Percentiles rank a stretch among this genome's conserved stretches.
Conservation (phyloP, 2,888 invertebrate species). For the Leptopilina syphax region DNA sequence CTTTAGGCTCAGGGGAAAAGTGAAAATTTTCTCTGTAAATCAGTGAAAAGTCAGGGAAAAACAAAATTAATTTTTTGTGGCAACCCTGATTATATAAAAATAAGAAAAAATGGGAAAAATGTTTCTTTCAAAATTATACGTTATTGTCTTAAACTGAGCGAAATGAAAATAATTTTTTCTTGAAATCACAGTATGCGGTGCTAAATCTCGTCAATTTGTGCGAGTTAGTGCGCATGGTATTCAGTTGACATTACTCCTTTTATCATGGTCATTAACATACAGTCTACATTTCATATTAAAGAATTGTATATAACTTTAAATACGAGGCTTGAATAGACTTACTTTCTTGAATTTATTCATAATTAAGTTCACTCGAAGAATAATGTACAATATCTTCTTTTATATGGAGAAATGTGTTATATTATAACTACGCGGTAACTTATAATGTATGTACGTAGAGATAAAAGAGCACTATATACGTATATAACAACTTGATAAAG, state of each 20-base stretch:
- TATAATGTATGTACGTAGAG: constrained; percentile 5
- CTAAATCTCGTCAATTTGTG: constrained; percentile 8
- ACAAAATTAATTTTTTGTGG: too few relatives aligned
- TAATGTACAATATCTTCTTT: constrained; percentile 1
- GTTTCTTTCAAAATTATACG: too few relatives aligned
- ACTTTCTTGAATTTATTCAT: constrained; percentile 6
- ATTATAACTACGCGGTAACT: constrained; percentile 4
- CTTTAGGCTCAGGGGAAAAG: too few relatives aligned
- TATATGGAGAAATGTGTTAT: neutral
- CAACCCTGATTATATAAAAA: too few relatives aligned
- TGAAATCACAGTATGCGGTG: neutral
- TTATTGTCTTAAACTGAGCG: too few relatives aligned
- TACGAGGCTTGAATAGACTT: neutral
- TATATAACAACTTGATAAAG: neutral
- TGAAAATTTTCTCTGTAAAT: too few relatives aligned
- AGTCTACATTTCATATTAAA: neutral
- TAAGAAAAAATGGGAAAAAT: too few relatives aligned
- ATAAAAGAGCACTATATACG: neutral
- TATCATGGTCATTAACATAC: constrained; percentile 18
- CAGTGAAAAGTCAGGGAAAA: too few relatives aligned
- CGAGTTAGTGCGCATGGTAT: neutral
- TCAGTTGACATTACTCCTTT: neutral
- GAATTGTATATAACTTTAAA: neutral
- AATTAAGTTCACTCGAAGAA: constrained; percentile 11
- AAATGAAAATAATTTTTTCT: neutral